Evolutionary conservation across 2,888 invertebrate species (phyloP).

Genomic region (Phasia obesa): DNA sequence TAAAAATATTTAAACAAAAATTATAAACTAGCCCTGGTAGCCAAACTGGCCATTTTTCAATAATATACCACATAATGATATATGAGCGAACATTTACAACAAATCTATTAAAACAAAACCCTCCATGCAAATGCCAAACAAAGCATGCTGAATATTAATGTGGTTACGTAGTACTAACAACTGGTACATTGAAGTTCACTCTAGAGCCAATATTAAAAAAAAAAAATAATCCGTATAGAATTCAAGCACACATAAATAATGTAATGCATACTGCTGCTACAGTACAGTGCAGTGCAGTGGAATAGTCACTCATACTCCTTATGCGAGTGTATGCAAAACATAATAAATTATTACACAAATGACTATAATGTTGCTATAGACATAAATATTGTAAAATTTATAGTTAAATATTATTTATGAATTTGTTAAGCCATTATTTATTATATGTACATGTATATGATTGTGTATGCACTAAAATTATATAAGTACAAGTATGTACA

Average conservation of each 20-base stretch:
- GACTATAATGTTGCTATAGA: conserved; percentile 71
- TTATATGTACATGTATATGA: conserved; percentile 25
- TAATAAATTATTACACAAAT: conserved; percentile 71
- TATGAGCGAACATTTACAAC: conserved; percentile 67
- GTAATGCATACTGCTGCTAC: conserved; percentile 44
- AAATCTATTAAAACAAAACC: conserved; percentile 68
- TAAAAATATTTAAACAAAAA: conserved; percentile 39
- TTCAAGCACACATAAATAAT: conserved; percentile 55
- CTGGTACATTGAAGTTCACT: conserved; percentile 15
- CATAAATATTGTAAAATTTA: conserved; percentile 71
- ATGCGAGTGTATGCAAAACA: conserved; percentile 54
- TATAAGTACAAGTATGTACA: neutral
- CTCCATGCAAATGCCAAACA: conserved; percentile 27
- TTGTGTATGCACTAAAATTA: conserved; percentile 29
- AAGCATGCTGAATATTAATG: conserved; percentile 7
- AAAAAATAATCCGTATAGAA: conserved; percentile 39
- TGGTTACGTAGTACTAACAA: neutral
- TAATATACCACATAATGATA: conserved; percentile 65
- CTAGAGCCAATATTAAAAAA: conserved; percentile 46
- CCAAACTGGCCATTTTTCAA: conserved; percentile 61
- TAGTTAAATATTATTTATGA: conserved; percentile 71
- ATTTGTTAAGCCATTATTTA: conserved; percentile 71
- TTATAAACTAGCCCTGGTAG: conserved; percentile 8
- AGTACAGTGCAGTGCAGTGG: conserved; percentile 30
- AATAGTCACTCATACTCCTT: conserved; percentile 20